phyloP scores from a whole-genome alignment of 2,113 vertebrate species.

The human region DNA sequence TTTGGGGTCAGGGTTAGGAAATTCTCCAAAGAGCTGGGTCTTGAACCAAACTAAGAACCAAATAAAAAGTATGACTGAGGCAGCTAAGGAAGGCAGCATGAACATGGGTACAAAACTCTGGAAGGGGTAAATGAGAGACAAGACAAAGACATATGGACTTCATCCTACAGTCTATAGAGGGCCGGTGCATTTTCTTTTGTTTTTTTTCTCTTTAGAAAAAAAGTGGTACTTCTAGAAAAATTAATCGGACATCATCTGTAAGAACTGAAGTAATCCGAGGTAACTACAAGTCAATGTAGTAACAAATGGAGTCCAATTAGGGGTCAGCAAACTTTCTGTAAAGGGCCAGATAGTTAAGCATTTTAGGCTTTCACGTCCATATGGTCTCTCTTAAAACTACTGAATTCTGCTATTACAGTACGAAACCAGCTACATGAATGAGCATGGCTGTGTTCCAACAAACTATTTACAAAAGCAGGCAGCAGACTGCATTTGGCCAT shows the following conservation, averaged over 20 bases:
- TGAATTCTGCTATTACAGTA: not conserved
- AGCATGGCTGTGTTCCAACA: not conserved
- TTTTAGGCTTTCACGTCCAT: not conserved
- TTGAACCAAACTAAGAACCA: not conserved
- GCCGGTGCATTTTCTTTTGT: not conserved
- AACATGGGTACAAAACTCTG: not conserved
- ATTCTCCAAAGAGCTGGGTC: not conserved
- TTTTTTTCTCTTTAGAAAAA: not conserved
- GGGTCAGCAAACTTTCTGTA: not conserved
- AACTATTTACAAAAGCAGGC: not conserved
- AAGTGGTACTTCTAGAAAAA: not conserved
- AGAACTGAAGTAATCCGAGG: not conserved
- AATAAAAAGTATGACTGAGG: not conserved
- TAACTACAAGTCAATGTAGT: not conserved
- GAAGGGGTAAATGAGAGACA: not conserved
- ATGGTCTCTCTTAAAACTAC: not conserved
- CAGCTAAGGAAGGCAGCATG: not conserved
- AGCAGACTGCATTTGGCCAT: not conserved
- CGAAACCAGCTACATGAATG: not conserved
- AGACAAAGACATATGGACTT: not conserved
- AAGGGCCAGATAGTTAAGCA: not conserved
- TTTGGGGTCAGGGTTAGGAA: not conserved
- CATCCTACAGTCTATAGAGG: not conserved
- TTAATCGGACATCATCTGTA: not conserved
- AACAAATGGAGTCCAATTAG: not conserved